Conservation (phyloP, 1,140 invertebrate genomes). For the Drosophila nebulosa region DNA sequence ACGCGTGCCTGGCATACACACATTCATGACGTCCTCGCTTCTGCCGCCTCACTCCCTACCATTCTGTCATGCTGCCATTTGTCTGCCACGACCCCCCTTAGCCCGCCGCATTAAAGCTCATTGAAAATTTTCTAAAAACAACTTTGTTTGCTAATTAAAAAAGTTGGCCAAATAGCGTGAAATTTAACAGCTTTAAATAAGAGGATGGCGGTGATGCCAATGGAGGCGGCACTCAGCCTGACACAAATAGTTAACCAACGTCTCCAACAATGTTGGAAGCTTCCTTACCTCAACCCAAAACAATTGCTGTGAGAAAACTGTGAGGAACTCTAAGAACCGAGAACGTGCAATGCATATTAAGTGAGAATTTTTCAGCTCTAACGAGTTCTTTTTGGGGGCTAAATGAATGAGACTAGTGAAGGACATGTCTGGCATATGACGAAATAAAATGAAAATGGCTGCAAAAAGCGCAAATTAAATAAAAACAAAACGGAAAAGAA, state of each 20-base stretch:
- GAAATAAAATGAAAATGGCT: conserved; percentile 21
- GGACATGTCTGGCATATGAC: conserved; percentile 23
- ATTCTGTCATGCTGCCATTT: too few relatives aligned
- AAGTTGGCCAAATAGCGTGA: conserved; percentile 35
- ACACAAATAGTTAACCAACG: conserved; percentile 59
- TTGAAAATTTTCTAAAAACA: conserved; percentile 9
- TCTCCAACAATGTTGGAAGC: too few relatives aligned
- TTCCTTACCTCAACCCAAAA: conserved; percentile 26
- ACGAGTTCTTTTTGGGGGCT: not conserved
- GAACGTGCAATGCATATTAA: conserved; percentile 37
- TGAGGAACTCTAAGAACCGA: not conserved
- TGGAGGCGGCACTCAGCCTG: conserved; percentile 41
- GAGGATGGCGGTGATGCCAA: conserved; percentile 10
- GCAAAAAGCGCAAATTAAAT: conserved; percentile 44
- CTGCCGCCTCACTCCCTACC: not conserved
- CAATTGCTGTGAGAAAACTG: conserved; percentile 30
- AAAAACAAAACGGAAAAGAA: not conserved
- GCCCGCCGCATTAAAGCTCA: conserved; percentile 27
- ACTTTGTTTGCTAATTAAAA: conserved; percentile 61
- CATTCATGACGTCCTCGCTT: not conserved
- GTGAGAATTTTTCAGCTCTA: not conserved
- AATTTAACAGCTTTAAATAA: conserved; percentile 62
- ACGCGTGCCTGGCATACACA: conserved; percentile 62
- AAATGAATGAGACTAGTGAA: not conserved
- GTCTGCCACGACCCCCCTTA: too few relatives aligned